These are phyloP conservation scores for Hydractinia symbiolongicarpus DNA, from an alignment of 30 jellyfish, hydroid and myxozoan species.

Conservation along the genomic window DNA sequence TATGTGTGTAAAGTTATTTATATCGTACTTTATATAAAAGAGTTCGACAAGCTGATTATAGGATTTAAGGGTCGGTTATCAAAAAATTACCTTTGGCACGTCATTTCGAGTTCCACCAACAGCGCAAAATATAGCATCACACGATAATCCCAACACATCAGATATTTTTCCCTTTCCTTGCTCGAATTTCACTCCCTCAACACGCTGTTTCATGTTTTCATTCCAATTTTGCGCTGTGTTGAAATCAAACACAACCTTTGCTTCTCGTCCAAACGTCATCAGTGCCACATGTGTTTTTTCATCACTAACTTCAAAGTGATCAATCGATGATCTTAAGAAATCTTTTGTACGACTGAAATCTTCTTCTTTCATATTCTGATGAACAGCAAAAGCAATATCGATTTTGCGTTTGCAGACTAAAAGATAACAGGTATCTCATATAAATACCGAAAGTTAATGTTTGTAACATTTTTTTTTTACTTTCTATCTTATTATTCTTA, in stretches of 20 bases:
- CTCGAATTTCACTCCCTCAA: neutral
- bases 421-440: neutral
- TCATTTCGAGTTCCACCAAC: conserved; percentile 24
- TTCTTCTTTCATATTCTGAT: conserved; percentile 46
- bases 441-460: neutral
- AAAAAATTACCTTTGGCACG: conserved; percentile 25
- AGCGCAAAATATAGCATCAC: neutral
- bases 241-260: conserved; percentile 23
- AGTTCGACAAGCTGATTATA: no score
- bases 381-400: conserved; percentile 72
- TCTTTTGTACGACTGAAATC: conserved; percentile 48
- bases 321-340: conserved; percentile 46
- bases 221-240: conserved; percentile 12
- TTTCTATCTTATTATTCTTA: neutral
- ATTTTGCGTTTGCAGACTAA: conserved; percentile 35
- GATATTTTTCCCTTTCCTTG: conserved; percentile 15
- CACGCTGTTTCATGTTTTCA: neutral
- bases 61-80: no score
- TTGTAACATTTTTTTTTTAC: neutral
- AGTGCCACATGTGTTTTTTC: conserved; percentile 51
- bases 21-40: no score
- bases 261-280: conserved; percentile 15
- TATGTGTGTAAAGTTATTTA: no score
- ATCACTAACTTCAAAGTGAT: conserved; percentile 52
- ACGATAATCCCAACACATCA: neutral